Percentiles rank a stretch among this genome's conserved stretches.
These are phyloP conservation scores for Brachionichthys hirsutus DNA, from an alignment of 2,113 vertebrate genomes.

Conservation along the genomic window DNA sequence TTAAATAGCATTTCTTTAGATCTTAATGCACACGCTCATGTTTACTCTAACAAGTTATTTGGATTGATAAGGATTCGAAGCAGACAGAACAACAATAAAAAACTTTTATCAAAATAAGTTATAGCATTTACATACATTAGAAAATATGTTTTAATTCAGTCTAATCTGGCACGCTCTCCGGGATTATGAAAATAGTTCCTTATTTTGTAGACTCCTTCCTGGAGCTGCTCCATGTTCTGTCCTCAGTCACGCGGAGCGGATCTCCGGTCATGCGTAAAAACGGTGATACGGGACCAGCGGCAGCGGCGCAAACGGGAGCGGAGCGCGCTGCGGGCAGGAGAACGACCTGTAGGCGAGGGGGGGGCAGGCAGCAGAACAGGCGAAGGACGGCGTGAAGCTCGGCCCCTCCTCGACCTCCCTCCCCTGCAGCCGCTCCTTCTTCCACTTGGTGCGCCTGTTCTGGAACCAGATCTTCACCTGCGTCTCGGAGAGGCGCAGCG, in stretches of 20 bases:
- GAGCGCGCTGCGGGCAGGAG: conserved; percentile 19
- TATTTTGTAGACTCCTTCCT: background rate
- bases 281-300: conserved; percentile 2
- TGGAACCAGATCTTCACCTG: conserved; percentile 85
- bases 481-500: conserved; percentile 74
- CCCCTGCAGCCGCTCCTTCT: conserved; percentile 68
- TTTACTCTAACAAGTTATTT: no score
- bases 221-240: background rate
- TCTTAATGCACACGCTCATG: no score
- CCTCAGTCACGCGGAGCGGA: background rate
- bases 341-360: conserved; percentile 11
- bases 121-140: conserved; percentile 37
- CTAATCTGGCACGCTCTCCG: conserved; percentile 1
- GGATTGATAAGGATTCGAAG: background rate
- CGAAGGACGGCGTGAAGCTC: background rate
- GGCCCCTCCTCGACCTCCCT: conserved; percentile 48
- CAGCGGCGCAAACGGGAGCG: conserved; percentile 23
- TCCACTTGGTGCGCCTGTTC: conserved; percentile 82
- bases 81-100: background rate
- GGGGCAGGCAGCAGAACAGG: background rate
- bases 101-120: conserved; percentile 60
- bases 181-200: background rate
- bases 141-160: conserved; percentile 33
- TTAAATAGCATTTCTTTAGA: no score
- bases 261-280: conserved; percentile 20